phyloP scores from a whole-genome alignment of 2,113 vertebrate genomes.

The Sander lucioperca region DNA sequence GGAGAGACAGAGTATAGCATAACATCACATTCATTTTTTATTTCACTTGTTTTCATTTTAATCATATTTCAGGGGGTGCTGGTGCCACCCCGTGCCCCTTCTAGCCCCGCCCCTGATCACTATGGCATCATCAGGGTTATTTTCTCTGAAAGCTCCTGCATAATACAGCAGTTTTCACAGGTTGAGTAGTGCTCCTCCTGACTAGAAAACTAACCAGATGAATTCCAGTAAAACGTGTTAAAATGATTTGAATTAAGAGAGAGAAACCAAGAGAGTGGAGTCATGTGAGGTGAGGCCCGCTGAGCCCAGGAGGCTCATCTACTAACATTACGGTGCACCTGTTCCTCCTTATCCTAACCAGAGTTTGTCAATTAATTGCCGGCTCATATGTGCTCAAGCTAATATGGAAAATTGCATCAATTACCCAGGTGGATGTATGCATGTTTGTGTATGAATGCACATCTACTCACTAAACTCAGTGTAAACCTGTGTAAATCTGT shows the following conservation, averaged over 20 bases:
- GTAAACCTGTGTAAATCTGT: neutral
- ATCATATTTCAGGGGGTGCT: no score
- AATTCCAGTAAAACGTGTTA: neutral
- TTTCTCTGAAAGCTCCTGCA: neutral
- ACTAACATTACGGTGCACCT: slow-evolving; percentile 53
- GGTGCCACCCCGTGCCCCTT: no score
- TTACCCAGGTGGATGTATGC: slow-evolving; percentile 34
- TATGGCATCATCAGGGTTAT: neutral
- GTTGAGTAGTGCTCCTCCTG: no score
- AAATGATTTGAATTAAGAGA: neutral
- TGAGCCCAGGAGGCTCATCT: slow-evolving; percentile 46
- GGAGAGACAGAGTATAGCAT: neutral
- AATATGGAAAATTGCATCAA: slow-evolving; percentile 35
- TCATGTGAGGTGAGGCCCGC: slow-evolving; percentile 35
- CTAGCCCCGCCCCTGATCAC: neutral
- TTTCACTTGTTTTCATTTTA: no score
- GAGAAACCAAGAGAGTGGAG: neutral
- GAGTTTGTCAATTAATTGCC: slow-evolving; percentile 27
- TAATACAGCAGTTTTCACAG: neutral
- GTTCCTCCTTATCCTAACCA: slow-evolving; percentile 42
- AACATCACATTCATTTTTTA: no score
- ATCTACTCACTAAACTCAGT: neutral
- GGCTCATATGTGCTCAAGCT: slow-evolving; percentile 28
- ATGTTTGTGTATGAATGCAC: neutral
- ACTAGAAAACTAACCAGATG: neutral